phyloP scores from a whole-genome alignment of 2,113 vertebrate species.

The Thinocorus orbignyianus region DNA sequence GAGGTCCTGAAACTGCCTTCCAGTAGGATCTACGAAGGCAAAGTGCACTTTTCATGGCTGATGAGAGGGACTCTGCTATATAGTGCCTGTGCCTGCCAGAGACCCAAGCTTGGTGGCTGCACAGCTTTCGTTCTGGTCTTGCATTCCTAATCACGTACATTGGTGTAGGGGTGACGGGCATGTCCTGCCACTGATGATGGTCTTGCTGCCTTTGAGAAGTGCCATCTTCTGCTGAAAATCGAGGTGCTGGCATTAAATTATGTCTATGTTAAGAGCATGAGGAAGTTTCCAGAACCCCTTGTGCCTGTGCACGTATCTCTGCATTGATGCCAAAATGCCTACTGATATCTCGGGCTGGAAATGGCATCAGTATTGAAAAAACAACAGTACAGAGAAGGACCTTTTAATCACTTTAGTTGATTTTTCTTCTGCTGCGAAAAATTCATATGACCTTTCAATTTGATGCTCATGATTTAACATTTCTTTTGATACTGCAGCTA shows the following conservation, averaged over 20 bases:
- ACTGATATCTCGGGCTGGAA: not conserved
- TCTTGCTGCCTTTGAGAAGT: not conserved
- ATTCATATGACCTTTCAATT: not conserved
- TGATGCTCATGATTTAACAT: not conserved
- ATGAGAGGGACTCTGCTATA: not conserved
- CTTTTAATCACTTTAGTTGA: not conserved
- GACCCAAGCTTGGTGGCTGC: not conserved
- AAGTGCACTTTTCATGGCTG: not conserved
- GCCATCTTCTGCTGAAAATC: not conserved
- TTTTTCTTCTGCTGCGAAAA: not conserved
- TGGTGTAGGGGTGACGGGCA: fast-evolving
- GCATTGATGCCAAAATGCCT: not conserved
- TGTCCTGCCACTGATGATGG: not conserved
- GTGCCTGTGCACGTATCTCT: not conserved
- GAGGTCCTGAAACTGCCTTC: not conserved
- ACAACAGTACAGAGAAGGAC: not conserved
- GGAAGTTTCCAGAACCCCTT: not conserved
- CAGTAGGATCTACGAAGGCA: not conserved
- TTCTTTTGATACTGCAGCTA: not conserved
- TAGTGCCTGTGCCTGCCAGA: not conserved
- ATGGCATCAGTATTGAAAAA: not conserved
- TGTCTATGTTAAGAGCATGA: not conserved
- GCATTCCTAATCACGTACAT: fast-evolving
- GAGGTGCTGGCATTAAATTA: not conserved
- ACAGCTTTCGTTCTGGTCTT: not conserved